Evolutionary conservation across 2,888 invertebrate species (phyloP), one percentile per base, ranked within the genome.

Genomic region (Phortica okadai): DNA sequence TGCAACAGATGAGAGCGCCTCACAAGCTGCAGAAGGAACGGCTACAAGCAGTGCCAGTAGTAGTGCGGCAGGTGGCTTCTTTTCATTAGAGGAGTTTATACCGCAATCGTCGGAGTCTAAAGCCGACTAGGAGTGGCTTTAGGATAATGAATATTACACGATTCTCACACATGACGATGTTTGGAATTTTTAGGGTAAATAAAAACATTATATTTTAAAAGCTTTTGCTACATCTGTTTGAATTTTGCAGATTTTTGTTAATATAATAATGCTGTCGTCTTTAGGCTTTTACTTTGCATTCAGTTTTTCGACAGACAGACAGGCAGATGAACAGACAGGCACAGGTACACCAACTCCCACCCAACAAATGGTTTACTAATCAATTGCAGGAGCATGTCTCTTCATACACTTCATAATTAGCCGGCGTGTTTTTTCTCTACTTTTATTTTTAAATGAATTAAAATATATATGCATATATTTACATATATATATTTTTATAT

Each of bases 41-140:
- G 82, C 86, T 75, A 87, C 87, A 72, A 87, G 81, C 74, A 85
- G 84, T 10, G 82, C 88, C 45, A 83, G 81, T 67, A 84, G 86
- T 74, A 86, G 84, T 78, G 77, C 89, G 79, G 81, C 89, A 73
- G 86, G 87, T 73, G 82, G 83, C 54, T 91, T 86, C 78, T 90
- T 90, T 80, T 89, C 88, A 25, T 82, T 91, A 73, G 90, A 90
- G 74, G 90, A 91, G 78, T 83, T 91, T 62, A 87, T 88, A 82
- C 73, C 73, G 70, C 76, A 80, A 73, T 77, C 79, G 50, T 74
- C 83, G 50, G 89, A 89, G 62, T 77, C 84, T 74, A 88, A 88
- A 79, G 74, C 89, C 50, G 89, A 89, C 82, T 88, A 88, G 86
- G 80, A 82, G 59, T 87, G 85, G 89, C 81, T 82, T 78, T 83